Conservation (phyloP, 2,113 vertebrate species). For the Sturnus vulgaris region DNA sequence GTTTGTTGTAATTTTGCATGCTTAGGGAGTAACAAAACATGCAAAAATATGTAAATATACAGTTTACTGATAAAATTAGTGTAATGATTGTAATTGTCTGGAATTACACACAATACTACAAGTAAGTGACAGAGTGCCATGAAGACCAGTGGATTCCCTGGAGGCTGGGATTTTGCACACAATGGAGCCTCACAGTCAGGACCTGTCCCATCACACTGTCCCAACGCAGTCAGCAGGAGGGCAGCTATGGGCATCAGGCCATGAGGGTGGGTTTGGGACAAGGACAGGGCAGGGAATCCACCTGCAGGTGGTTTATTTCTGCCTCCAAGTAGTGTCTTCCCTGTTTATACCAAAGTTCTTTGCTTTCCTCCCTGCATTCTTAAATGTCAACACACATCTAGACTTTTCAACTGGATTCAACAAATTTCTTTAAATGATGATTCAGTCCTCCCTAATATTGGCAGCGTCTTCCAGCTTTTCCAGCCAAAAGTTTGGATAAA, state of each 20-base stretch:
- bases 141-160: background rate
- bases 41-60: background rate
- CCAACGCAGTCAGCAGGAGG: background rate
- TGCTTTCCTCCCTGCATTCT: background rate
- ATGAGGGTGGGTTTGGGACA: background rate
- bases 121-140: too few relatives aligned
- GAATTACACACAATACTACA: background rate
- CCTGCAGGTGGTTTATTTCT: background rate
- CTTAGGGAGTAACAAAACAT: background rate
- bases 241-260: fast-evolving
- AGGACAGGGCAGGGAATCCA: background rate
- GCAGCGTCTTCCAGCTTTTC: background rate
- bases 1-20: background rate
- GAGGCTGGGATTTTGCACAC: background rate
- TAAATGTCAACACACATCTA: background rate
- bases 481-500: background rate
- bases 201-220: background rate
- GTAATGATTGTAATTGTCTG: fast-evolving
- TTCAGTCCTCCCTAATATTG: background rate
- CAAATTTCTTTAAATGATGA: background rate
- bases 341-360: background rate
- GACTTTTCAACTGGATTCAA: background rate
- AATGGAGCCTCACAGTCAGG: background rate
- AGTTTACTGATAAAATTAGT: background rate
- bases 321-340: background rate